Conservation (phyloP, 2,888 invertebrate genomes). For the Girardia tigrina region DNA sequence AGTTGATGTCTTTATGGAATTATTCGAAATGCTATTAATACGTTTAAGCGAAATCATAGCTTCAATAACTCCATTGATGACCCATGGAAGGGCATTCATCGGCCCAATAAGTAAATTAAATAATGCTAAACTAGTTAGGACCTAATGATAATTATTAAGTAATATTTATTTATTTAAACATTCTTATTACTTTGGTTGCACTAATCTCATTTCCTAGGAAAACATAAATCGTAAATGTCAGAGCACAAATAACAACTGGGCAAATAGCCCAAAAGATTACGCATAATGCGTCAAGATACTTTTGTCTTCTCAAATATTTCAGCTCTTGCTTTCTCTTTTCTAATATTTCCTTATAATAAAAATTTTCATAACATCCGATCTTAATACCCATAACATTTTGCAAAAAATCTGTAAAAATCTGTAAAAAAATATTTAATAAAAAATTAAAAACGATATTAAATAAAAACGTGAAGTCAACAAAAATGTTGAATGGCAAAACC, state of each 20-base stretch:
- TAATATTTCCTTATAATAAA: conserved; percentile 60
- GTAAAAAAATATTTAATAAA: no score
- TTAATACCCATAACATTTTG: conserved; percentile 77
- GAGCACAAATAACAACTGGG: conserved; percentile 60
- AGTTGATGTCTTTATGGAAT: not conserved
- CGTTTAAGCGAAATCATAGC: conserved; percentile 68
- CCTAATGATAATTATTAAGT: conserved; percentile 44
- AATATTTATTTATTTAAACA: not conserved
- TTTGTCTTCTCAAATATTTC: conserved; percentile 65
- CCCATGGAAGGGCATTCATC: conserved; percentile 94
- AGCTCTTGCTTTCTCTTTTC: conserved; percentile 57
- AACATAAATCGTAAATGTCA: conserved; percentile 52
- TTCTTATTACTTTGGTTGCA: conserved; percentile 56
- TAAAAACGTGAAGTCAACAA: no score
- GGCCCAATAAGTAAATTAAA: conserved; percentile 89
- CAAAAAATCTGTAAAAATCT: conserved; percentile 61
- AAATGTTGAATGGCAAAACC: no score
- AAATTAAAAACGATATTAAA: no score
- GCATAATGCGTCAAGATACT: conserved; percentile 88
- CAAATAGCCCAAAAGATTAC: conserved; percentile 98
- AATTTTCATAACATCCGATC: conserved; percentile 79
- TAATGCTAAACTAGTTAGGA: conserved; percentile 81
- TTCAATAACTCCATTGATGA: conserved; percentile 82
- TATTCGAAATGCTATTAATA: not conserved
- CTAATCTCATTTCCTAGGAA: conserved; percentile 61